Evolutionary conservation across 2,797 vertebrate species (phyloP), one percentile per base, ranked within the genome.

Genomic region (Poecilia gillii): DNA sequence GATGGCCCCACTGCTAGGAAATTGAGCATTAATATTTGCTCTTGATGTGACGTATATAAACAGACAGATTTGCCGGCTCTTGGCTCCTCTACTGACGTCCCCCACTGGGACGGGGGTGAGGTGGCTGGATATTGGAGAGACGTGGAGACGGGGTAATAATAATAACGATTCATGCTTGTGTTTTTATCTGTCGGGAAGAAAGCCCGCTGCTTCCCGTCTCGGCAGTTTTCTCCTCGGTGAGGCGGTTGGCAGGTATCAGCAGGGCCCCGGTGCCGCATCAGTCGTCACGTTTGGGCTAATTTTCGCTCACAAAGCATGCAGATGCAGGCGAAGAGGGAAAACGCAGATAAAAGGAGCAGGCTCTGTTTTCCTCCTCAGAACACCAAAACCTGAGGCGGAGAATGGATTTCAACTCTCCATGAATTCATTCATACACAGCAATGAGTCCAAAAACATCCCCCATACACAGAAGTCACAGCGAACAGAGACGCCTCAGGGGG

Each of bases 21-120:
- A 94, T 93, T 88, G 93, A 91, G 93, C 91, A 92, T 94, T 95
- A 93, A 93, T 94, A 94, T 95, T 95, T 94, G 92, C 92, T 90
- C 88, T 94, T 94, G 90, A 94, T 93, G 90, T 92, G 92, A 93
- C 90, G 90, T 91, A 92, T 92, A 94, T 94, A 95, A 95, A 93
- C 93, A 94, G 92, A 91, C 89, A 91, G 88, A 92, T 91, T 89
- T 88, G 81, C 84, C 81, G 85, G 82, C 89, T 90, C 87, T 92
- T 81, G 81, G 89, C 90, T 92, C 76, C 68, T 90, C 86, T 83
- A 87, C 88, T 89, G 91, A 92, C 89, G 88, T 82, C 83, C 84
- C 83, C 64, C 64, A 25, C n/a, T 83, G 28, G 57, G 80, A 81
- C 83, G 84, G 81, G 77, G 84, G 77, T 75, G 53, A 57, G 81